Evolutionary conservation across 2,797 vertebrate species (phyloP).

Genomic region (Paedocypris micromegethes): DNA sequence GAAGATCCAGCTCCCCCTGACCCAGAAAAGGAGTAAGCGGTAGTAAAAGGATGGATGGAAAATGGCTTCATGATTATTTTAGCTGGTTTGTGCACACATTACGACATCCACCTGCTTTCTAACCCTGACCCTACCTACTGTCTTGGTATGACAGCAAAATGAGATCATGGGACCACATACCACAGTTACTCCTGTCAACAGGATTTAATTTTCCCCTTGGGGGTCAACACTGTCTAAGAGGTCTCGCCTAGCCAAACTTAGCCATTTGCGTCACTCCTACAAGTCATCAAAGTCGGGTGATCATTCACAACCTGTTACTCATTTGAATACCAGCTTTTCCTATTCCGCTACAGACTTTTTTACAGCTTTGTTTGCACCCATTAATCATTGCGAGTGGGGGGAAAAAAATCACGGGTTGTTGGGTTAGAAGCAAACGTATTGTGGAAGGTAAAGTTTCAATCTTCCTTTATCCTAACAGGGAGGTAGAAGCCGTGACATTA

Average conservation of each 20-base stretch:
- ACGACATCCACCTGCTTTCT: conserved; percentile 28
- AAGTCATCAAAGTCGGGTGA: conserved; percentile 6
- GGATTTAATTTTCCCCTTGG: conserved; percentile 41
- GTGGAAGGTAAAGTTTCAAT: conserved; percentile 44
- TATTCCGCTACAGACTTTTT: conserved; percentile 20
- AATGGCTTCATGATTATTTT: no score
- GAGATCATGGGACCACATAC: conserved; percentile 33
- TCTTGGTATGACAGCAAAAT: conserved; percentile 31
- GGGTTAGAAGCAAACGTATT: conserved; percentile 36
- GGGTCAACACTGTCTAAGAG: conserved; percentile 28
- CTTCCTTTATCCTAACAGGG: conserved; percentile 33
- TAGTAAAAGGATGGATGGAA: no score
- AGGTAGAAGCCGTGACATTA: conserved; percentile 50
- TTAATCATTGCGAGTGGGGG: no score
- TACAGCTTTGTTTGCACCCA: conserved; percentile 2
- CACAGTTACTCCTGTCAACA: conserved; percentile 39
- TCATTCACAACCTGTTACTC: conserved; percentile 7
- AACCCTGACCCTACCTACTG: conserved; percentile 6
- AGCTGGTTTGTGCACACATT: no score
- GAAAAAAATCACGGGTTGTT: conserved; percentile 9
- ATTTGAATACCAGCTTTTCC: neutral
- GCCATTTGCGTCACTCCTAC: conserved; percentile 1
- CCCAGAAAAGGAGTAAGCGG: no score
- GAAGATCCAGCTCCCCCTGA: conserved; percentile 3
- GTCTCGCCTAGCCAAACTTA: conserved; percentile 8